Evolutionary conservation across 2,888 invertebrate genomes (phyloP), one percentile per base, ranked within the genome.

Genomic region (Galeruca laticollis): DNA sequence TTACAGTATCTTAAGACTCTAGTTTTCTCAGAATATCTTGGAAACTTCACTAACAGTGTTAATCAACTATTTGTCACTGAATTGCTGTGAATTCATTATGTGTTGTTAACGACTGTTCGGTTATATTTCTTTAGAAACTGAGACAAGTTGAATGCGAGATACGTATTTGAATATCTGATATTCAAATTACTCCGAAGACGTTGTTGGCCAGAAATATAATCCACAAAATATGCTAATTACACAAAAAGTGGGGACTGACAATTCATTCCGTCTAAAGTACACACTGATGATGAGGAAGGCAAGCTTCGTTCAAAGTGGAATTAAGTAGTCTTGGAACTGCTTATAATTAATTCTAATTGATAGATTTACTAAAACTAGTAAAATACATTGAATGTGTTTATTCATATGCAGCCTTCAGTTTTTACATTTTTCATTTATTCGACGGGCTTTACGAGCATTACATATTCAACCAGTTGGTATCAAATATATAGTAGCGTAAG

Each of bases 151-250:
- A 68, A 65, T 35, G 54, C 62, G 63, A 65, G 35, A 60, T 59
- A 60, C 69, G 49, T 57, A 69, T 69, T 69, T 71, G 61, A 71
- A 73, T 73, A 69, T 73, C 69, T 73, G 61, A 73, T 68, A 69
- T 67, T 54, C 54, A 69, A 77, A 73, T 76, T 76, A 76, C 75
- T 74, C 72, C 66, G 70, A 73, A 71, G 72, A 74, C 75, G 79
- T 78, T 80, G 62, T 66, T 68, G 68, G 63, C 60, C 60, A 66
- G 69, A 70, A 54, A 61, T 60, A 54, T 51, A 80, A 79, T 78
- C 72, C 62, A 51, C 54, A 69, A 66, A 70, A 75, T 75, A 76
- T 76, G 75, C 69, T 76, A 76, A 77, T 76, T 73, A 71, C 70
- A 61, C 64, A 67, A 69, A 70, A 73, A 73, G 71, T 70, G 68